These are phyloP conservation scores for Trididemnum nubilum DNA, from an alignment of 23 tunicate species.

Conservation along the genomic window DNA sequence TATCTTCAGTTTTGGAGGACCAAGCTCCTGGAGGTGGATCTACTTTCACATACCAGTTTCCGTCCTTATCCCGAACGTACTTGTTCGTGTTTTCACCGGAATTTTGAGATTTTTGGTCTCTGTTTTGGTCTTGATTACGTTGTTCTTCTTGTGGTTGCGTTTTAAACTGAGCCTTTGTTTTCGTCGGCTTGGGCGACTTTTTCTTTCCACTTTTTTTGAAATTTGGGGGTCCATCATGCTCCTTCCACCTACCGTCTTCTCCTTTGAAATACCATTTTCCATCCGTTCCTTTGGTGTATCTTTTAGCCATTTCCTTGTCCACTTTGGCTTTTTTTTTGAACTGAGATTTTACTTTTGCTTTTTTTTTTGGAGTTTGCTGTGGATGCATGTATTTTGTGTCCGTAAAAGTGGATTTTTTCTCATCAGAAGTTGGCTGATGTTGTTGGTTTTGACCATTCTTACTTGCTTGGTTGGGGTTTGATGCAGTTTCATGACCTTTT, in stretches of 20 bases:
- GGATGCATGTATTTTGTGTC: neutral
- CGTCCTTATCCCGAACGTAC: constrained; percentile 53
- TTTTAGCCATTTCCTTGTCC: constrained; percentile 23
- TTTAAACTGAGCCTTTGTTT: neutral
- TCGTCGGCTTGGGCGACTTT: neutral
- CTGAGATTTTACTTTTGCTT: neutral
- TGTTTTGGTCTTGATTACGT: neutral
- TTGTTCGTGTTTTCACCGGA: constrained; percentile 35
- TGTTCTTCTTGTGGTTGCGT: constrained; percentile 22
- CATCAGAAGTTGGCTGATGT: neutral
- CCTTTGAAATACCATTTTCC: constrained; percentile 90
- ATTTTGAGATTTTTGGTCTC: constrained; percentile 13
- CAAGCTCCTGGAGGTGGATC: constrained; percentile 35
- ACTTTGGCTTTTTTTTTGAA: constrained; percentile 22
- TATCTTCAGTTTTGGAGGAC: neutral
- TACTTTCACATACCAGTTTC: constrained; percentile 90
- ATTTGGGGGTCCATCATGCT: constrained; percentile 40
- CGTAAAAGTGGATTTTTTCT: neutral
- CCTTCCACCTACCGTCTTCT: constrained; percentile 70
- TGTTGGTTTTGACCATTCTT: neutral
- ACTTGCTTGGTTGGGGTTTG: neutral
- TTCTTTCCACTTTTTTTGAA: neutral
- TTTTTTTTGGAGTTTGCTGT: constrained; percentile 13
- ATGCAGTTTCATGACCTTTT: neutral
- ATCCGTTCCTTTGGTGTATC: constrained; percentile 76